Percentiles rank a stretch among this genome's conserved stretches.
phyloP scores from a whole-genome alignment of 2,797 vertebrate species.

The Mormyrus proboscirostris region DNA sequence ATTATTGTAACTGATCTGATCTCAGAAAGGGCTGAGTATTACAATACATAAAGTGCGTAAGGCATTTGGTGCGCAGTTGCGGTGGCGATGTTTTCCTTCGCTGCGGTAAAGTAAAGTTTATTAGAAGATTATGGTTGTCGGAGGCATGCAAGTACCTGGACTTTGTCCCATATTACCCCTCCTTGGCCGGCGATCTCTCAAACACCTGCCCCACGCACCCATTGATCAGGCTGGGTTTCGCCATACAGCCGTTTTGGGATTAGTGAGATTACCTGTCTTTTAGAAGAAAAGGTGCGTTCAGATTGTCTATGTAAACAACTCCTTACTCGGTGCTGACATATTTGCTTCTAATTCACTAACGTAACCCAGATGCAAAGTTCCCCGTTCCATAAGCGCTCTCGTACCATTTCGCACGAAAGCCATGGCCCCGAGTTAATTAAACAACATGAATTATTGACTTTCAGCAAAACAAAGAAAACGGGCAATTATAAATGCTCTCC shows the following conservation, averaged over 20 bases:
- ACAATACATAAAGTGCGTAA: not conserved
- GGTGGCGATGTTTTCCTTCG: not conserved
- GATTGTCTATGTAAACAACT: not conserved
- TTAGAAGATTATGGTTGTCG: not conserved
- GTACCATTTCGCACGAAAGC: not conserved
- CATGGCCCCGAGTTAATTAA: not conserved
- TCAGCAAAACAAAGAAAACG: not conserved
- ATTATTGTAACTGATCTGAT: not conserved
- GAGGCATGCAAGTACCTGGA: slow-evolving; percentile 11
- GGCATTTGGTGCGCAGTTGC: not conserved
- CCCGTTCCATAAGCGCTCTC: not conserved
- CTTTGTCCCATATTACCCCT: not conserved
- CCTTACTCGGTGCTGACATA: not conserved
- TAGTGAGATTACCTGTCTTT: not conserved
- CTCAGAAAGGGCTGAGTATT: not conserved
- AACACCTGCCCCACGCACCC: slow-evolving; percentile 14
- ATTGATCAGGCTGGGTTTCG: not conserved
- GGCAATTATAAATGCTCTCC: not conserved
- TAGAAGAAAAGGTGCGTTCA: not conserved
- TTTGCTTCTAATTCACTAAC: not conserved
- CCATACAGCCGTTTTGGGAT: not conserved
- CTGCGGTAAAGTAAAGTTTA: slow-evolving; percentile 5
- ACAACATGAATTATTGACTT: not conserved
- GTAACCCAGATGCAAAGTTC: not conserved
- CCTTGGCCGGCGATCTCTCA: not conserved